Evolutionary conservation across 2,797 vertebrate species (phyloP).

Genomic region (Helicolenus hilgendorfi): DNA sequence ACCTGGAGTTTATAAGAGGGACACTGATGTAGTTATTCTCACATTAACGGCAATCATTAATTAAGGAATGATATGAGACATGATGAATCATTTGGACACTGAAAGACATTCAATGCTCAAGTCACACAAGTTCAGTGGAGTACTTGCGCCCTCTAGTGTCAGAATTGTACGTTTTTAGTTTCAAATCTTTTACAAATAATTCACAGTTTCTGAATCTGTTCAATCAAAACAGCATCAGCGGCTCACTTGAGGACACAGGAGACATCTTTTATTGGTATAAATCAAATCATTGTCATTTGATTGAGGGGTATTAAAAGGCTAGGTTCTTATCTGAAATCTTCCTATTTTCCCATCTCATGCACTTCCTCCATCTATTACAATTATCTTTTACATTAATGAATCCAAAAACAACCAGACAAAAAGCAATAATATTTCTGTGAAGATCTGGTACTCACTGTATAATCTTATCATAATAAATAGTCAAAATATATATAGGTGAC

Average conservation of each 20-base stretch:
- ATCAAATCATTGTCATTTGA: not conserved
- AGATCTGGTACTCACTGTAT: not conserved
- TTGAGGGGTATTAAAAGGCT: not conserved
- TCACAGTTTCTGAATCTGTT: not conserved
- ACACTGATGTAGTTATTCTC: constrained; percentile 8
- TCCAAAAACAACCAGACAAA: not conserved
- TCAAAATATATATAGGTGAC: not conserved
- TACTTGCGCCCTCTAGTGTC: constrained; percentile 73
- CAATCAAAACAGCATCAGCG: not conserved
- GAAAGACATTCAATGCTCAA: not conserved
- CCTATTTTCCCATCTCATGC: not conserved
- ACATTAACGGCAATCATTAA: constrained; percentile 24
- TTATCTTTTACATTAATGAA: not conserved
- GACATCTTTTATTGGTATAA: not conserved
- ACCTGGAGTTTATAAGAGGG: not conserved
- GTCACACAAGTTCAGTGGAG: constrained; percentile 20
- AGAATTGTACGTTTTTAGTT: not conserved
- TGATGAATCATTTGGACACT: constrained; percentile 4
- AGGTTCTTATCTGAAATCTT: not conserved
- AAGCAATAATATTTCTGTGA: not conserved
- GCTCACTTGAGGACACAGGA: not conserved
- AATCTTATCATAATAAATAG: not conserved
- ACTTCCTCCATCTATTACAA: not conserved
- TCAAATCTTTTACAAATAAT: not conserved
- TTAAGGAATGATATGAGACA: constrained; percentile 17